Evolutionary conservation across 1,140 invertebrate species (phyloP), one percentile per base, ranked within the genome.

Genomic region (Euura lappo): DNA sequence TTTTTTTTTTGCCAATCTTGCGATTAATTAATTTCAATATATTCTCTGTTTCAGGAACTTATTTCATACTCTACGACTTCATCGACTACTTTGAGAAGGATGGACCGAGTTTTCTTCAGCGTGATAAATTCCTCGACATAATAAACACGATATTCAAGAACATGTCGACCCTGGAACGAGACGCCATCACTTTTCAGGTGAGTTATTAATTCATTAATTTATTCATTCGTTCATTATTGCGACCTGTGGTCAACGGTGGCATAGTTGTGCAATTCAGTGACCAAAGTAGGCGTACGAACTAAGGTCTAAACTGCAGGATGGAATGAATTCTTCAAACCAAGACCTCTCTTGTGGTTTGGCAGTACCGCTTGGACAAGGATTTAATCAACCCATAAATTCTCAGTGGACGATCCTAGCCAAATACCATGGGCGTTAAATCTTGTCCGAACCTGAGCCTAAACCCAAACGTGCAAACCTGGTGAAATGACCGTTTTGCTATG

Each of bases 101-200:
- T 83, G 91, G 92, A 46, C 91, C 94, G 2, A 96, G 92, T 81
- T 92, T 92, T 77, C 86, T 97, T 74, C 91, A 93, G 74, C 89
- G 94, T 71, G 94, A 95, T 74, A 95, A 95, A 83, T 96, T 96
- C 85, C 86, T 96, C 70, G 93, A 94, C 74, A 96, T 96, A 77
- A 92, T 96, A 81, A 93, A 96, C 84, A 94, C 92, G 43, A 96
- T 97, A 79, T 97, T 96, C 87, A 95, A 95, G 84, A 94, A 95
- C 80, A 93, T 94, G 89, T 92, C 93, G 44, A 90, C 91, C 78
- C 90, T 96, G 60, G 94, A 96, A 79, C 88, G 93, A 68, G 96
- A 98, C 78, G 96, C 97, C 51, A 96, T 98, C 75, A 93, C 94
- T 68, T 98, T 97, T 86, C 95, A 96, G 91, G 95, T 96, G 88